These are phyloP conservation scores for Rhegmatorhina hoffmannsi DNA, from an alignment of 2,113 vertebrate species.

Conservation along the genomic window DNA sequence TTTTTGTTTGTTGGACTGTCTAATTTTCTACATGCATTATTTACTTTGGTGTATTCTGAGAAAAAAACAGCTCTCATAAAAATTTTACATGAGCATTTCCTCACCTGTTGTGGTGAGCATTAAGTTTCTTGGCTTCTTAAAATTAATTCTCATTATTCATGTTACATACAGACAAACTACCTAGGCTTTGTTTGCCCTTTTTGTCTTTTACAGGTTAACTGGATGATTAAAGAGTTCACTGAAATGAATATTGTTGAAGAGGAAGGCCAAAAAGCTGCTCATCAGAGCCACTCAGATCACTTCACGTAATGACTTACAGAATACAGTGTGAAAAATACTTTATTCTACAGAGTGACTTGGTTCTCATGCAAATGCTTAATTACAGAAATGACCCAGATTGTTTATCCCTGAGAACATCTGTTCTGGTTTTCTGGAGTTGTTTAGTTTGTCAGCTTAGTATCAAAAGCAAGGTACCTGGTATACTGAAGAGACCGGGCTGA, in stretches of 20 bases:
- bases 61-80: background rate
- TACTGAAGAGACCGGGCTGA: background rate
- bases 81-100: background rate
- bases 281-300: background rate
- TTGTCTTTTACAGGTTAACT: background rate
- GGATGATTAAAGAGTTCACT: constrained; percentile 26
- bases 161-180: background rate
- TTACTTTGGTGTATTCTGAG: background rate
- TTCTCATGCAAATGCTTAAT: background rate
- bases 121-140: background rate
- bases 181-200: background rate
- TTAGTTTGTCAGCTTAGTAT: background rate
- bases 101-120: background rate
- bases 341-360: background rate
- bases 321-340: background rate
- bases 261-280: background rate
- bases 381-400: constrained; percentile 11
- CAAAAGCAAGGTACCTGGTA: background rate
- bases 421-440: constrained; percentile 20
- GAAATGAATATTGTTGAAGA: background rate
- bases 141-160: background rate
- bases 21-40: background rate
- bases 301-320: background rate
- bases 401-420: constrained; percentile 31
- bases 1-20: background rate